Evolutionary conservation across 2,797 vertebrate genomes (phyloP).

Genomic region (Ctenopoma kingsleyae): DNA sequence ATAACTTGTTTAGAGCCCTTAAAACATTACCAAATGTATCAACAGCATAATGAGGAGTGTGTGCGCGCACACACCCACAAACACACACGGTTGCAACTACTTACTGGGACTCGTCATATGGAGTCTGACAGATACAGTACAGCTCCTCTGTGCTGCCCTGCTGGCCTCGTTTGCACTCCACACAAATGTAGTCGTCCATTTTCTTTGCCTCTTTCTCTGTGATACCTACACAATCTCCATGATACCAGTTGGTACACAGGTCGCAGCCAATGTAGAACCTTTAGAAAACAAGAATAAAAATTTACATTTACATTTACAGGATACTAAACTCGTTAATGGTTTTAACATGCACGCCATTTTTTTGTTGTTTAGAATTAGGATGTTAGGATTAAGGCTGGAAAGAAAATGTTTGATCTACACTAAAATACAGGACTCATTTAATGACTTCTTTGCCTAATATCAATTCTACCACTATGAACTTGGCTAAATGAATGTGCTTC

Average conservation of each 20-base stretch:
- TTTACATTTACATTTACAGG: background rate
- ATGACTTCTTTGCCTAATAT: background rate
- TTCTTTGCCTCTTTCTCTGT: slow-evolving; percentile 99
- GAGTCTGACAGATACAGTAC: slow-evolving; percentile 98
- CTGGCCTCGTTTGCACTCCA: slow-evolving; percentile 96
- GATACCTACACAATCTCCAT: slow-evolving; percentile 98
- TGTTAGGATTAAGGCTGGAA: no score
- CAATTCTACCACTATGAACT: no score
- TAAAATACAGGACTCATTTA: background rate
- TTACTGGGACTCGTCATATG: slow-evolving; percentile 99
- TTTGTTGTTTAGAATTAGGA: background rate
- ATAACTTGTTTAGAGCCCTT: no score
- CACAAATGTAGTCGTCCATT: slow-evolving; percentile 99
- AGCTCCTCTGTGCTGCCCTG: slow-evolving; percentile 96
- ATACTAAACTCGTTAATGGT: background rate
- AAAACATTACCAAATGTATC: no score
- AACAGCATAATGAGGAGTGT: no score
- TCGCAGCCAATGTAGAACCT: slow-evolving; percentile 99
- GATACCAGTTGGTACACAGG: slow-evolving; percentile 99
- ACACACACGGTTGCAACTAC: slow-evolving; percentile 56
- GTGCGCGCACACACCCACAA: background rate
- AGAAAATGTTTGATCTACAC: no score
- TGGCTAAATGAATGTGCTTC: background rate
- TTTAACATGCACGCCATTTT: background rate
- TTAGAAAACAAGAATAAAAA: background rate